A percentile compares a stretch with the other conserved stretches of the same genome.
Conservation (phyloP, 1,140 invertebrate species). For the Bombyx mandarina region DNA sequence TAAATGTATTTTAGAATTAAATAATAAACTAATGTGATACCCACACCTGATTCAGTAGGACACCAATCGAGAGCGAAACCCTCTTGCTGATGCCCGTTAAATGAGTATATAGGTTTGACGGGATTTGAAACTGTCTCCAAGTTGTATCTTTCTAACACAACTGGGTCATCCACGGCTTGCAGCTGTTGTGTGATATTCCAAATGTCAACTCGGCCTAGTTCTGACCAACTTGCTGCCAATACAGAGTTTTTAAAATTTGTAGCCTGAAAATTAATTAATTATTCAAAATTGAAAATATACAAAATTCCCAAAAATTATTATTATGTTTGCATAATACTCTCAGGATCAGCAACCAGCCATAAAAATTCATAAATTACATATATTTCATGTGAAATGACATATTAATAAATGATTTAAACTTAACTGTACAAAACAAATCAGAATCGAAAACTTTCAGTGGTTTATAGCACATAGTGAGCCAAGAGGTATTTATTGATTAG, state of each 20-base stretch:
- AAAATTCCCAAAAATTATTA: too few species aligned
- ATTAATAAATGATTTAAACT: too few species aligned
- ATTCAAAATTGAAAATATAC: neutral
- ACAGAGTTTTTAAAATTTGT: conserved; percentile 71
- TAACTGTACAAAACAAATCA: too few species aligned
- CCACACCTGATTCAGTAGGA: conserved; percentile 79
- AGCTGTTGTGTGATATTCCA: conserved; percentile 91
- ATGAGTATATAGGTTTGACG: conserved; percentile 85
- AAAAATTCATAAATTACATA: too few species aligned
- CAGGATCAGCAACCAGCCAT: too few species aligned
- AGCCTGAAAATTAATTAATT: conserved; percentile 37
- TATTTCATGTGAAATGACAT: too few species aligned
- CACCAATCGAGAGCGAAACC: conserved; percentile 98
- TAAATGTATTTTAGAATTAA: neutral
- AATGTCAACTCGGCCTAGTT: conserved; percentile 89
- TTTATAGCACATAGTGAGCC: too few species aligned
- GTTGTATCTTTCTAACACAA: conserved; percentile 75
- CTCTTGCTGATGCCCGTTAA: conserved; percentile 92
- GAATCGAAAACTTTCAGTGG: too few species aligned
- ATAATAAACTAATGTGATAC: conserved; percentile 13
- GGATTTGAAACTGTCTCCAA: conserved; percentile 70
- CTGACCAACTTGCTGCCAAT: conserved; percentile 93
- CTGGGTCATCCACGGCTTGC: conserved; percentile 81
- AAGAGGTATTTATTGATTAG: too few species aligned
- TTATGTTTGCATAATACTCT: too few species aligned